Percentiles rank a stretch among this genome's conserved stretches.
phyloP scores from a whole-genome alignment of 35 echinoderm and acorn worm species.

The Heliocidaris tuberculata region DNA sequence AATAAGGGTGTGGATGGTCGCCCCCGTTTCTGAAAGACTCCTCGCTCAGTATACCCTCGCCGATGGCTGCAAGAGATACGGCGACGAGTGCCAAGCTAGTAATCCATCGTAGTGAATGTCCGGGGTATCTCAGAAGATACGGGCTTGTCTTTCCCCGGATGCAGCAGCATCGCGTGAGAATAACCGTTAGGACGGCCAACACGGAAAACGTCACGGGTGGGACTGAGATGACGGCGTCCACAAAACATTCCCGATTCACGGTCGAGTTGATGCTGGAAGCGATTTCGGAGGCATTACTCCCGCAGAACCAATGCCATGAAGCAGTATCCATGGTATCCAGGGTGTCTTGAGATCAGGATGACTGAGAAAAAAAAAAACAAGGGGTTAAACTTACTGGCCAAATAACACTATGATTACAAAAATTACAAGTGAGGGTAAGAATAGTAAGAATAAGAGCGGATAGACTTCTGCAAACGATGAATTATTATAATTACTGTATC shows the following conservation, averaged over 20 bases:
- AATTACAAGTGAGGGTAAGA: too few species aligned
- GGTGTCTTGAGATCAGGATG: not conserved
- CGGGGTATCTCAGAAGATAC: constrained; percentile 51
- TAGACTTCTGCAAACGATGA: too few species aligned
- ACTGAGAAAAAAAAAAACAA: not conserved
- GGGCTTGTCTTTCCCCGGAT: not conserved
- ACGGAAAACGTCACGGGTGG: not conserved
- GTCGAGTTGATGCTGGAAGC: not conserved
- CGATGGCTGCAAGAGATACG: not conserved
- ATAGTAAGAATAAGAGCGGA: too few species aligned
- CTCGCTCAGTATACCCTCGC: constrained; percentile 65
- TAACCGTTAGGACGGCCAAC: not conserved
- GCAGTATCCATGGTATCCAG: not conserved
- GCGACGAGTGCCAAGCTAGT: constrained; percentile 18
- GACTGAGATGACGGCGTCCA: constrained; percentile 20
- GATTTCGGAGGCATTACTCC: not conserved
- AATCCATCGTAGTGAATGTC: constrained; percentile 55
- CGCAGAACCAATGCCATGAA: constrained; percentile 69
- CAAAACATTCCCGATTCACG: not conserved
- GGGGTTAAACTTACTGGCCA: not conserved
- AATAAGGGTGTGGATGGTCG: constrained; percentile 54
- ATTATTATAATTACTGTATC: too few species aligned
- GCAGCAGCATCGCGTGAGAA: constrained; percentile 10
- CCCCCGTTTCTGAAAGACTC: constrained; percentile 50
- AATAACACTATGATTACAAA: too few species aligned